phyloP scores from a whole-genome alignment of 2,888 invertebrate genomes.

The Platycnemis pennipes region DNA sequence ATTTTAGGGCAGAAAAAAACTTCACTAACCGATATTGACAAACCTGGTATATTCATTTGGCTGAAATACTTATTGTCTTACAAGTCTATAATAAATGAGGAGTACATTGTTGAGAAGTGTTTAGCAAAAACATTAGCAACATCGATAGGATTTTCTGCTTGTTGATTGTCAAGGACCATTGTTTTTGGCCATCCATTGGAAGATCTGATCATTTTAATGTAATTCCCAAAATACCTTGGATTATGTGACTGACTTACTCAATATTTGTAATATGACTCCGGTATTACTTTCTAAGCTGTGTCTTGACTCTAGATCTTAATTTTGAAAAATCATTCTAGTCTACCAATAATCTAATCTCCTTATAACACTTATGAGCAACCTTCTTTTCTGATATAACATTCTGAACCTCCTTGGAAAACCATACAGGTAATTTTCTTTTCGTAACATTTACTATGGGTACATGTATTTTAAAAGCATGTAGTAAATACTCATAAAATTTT shows the following conservation, averaged over 20 bases:
- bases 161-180: neutral
- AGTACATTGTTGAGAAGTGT: conserved; percentile 33
- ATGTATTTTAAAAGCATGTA: too few relatives aligned
- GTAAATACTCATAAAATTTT: too few relatives aligned
- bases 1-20: too few relatives aligned
- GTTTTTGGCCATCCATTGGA: too few relatives aligned
- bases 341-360: neutral
- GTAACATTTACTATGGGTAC: too few relatives aligned
- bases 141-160: conserved; percentile 34
- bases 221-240: too few relatives aligned
- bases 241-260: neutral
- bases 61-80: too few relatives aligned
- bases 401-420: neutral
- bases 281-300: neutral
- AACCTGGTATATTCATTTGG: too few relatives aligned
- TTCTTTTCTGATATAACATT: neutral
- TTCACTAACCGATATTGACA: too few relatives aligned
- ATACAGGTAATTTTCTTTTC: neutral
- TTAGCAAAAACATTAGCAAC: conserved; percentile 7
- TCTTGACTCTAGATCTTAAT: neutral
- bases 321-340: neutral
- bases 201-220: too few relatives aligned
- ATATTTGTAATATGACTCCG: neutral
- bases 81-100: conserved; percentile 14
- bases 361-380: neutral